Evolutionary conservation across 1,140 invertebrate genomes (phyloP), one percentile per base, ranked within the genome.

Genomic region (Drosophila malerkotliana): DNA sequence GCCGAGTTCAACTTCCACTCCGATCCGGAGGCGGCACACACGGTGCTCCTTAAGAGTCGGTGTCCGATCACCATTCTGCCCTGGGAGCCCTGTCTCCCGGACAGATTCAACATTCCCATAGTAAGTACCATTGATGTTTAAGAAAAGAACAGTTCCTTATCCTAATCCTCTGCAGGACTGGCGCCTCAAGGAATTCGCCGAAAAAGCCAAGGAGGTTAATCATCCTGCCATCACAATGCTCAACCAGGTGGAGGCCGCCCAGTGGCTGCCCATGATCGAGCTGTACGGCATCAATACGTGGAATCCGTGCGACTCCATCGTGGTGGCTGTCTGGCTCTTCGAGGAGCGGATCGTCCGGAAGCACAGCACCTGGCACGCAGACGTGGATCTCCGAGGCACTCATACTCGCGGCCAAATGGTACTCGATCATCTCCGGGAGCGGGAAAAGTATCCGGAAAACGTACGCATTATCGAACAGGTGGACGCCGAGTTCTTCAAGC

Each of bases 1-100:
- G 95, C 95, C 7, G 97, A 97, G 91, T 97, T 96, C 80, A 97
- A 97, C 92, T 97, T 97, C 83, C 93, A 93, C 55, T 90, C 91
- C 15, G 96, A 97, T 92, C 96, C 96, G 0, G 96, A 97, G 92
- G 95, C 96, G 26, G 96, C 95, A 0, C 93, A 94, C 81, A 94
- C 96, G 37, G 94, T 96, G 10, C 89, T 97, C 1, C 91, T 92
- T 8, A 93, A 91, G 49, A 91, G 92, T 4, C 78, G 73, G 52
- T 94, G 93, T 66, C 94, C 93, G n/a, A 92, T 95, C 2, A 93
- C 91, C 67, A 90, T 96, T 30, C 80, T 95, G 5, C 94, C 95
- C 4, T 96, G 94, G 95, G 95, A 95, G 89, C 92, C 93, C 2
- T 94, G 94, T 66, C 74, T 93, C 7, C 63, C 79, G 24, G 91